Evolutionary conservation across 2,888 invertebrate species (phyloP), one percentile per base, ranked within the genome.

Genomic region (Hirudinaria manillensis): DNA sequence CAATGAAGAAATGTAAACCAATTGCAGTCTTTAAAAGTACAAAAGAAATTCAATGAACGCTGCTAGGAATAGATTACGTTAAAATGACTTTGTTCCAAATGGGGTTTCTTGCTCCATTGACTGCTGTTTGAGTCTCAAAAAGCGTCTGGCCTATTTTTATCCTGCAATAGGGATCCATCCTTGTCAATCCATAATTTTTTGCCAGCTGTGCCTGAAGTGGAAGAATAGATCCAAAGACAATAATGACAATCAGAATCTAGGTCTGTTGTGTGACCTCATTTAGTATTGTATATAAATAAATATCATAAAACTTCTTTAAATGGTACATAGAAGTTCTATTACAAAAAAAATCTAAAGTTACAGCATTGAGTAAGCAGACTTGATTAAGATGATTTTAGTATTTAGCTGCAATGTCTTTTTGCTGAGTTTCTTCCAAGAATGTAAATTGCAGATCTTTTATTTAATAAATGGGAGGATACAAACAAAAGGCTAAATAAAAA

Each of bases 141-240:
- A 95, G 92, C 81, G 92, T 91, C 85, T 96, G 95, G 0, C 96
- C 98, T 34, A 97, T 91, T 79, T 95, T 89, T 76, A 98, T 86
- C 76, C 97, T 89, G 51, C 93, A 94, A 84, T 97, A 98, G 0
- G 96, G 96, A 86, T 97, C 96, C 96, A 96, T 97, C 76, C 93
- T 89, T 0, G 93, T 92, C 82, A 96, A 88, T 16, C 95, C 95
- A 88, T 96, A 96, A 85, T 96, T 96, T 87, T 95, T 94, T 13
- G 91, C 91, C 77, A 96, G 88, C 65, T 79, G 78, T 0, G 80
- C 80, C 80, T 80, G 71, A 13, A 77, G 66, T 45, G 19, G 10
- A 71, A 71, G 21, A 1, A 71, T 65, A 38, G 24, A 75, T 51
- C 38, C n/a, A 19, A 66, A 55, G 68, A n/a, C 16, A 66, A 67